Base-by-base conservation (phyloP, 2,113 vertebrate genomes). In the Merops nubicus region DNA sequence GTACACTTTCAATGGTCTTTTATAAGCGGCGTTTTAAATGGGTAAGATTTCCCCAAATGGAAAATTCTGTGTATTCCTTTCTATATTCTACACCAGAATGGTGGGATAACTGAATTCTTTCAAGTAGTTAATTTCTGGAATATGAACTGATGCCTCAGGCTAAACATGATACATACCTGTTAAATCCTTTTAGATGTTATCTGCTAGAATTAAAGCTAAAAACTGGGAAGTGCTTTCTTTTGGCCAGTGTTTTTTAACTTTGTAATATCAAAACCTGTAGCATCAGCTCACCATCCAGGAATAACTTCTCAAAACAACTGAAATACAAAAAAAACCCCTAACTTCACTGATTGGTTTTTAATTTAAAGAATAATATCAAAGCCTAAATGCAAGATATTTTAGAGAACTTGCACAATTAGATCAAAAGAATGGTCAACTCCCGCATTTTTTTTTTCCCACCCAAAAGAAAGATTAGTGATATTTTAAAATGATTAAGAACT, bases 91-190 rank as follows among this genome's bases (percentile, higher is more conserved):
- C 40, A 63, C 14, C 31, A 91, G 57, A 90, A 83, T 9, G 80
- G 63, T 88, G 25, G 40, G 43, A 83, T 82, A 92, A 82, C 33
- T 76, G 54, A 96, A 80, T 92, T 93, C 59, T 85, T 20, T 73
- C 11, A 79, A 76, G 50, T 29, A 86, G 53, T 60, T 79, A 82
- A 91, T 94, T 97, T 94, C 76, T 92, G 57, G 83, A 93, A 88
- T 73, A 88, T 48, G 31, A 94, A 62, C 53, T 53, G 54, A 45
- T 62, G 78, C 92, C 57, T 95, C 29, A 48, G 59, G 88, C 63
- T 53, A 93, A 94, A 85, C 65, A 80, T 31, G 40, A 92, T 63
- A 90, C 21, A 28, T 69, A 85, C 72, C 82, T 90, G 68, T 93
- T 88, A 91, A 95, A 94, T 83, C 25, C 72, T 83, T 92, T 94